phyloP scores from a whole-genome alignment of 2,113 vertebrate species.

The Tympanuchus pallidicinctus region DNA sequence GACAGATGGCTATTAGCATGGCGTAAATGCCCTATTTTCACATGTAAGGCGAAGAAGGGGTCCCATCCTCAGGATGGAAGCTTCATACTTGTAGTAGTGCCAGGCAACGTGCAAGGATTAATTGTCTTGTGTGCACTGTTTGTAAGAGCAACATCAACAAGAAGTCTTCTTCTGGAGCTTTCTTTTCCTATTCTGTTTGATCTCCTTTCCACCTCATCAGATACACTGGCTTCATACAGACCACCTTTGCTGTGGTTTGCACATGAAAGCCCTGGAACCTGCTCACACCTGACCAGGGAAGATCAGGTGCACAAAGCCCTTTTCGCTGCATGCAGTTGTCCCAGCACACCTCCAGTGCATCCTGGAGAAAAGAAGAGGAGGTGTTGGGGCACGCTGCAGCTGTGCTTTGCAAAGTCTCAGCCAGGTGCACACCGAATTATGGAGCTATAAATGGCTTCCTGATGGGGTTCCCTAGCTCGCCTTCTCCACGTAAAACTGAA shows the following conservation, averaged over 20 bases:
- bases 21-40: constrained; percentile 35
- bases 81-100: background rate
- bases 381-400: background rate
- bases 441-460: constrained; percentile 35
- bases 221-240: background rate
- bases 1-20: constrained; percentile 56
- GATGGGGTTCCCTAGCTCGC: background rate
- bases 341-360: background rate
- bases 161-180: background rate
- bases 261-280: background rate
- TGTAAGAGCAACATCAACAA: background rate
- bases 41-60: constrained; percentile 20
- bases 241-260: rapidly evolving
- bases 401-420: background rate
- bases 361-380: background rate
- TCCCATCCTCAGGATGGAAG: background rate
- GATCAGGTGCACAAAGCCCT: background rate
- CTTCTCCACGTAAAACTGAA: background rate
- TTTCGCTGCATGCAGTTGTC: background rate
- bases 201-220: background rate
- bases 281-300: background rate
- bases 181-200: background rate
- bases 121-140: background rate
- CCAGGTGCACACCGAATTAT: constrained; percentile 23
- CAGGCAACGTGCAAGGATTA: background rate